phyloP scores from a whole-genome alignment of 2,888 invertebrate species.

The Dynastes hyllus region DNA sequence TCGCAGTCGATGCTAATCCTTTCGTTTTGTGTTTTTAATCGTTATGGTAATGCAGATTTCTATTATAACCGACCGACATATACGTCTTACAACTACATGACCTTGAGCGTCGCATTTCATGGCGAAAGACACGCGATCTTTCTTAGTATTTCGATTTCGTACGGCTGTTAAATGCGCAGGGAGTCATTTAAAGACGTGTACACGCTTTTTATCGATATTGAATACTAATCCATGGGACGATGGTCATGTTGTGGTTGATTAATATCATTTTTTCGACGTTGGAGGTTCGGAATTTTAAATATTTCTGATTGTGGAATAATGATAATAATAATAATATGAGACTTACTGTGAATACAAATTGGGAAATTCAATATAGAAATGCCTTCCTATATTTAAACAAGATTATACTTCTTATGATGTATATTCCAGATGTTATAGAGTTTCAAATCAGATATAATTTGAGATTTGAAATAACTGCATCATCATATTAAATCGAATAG shows the following conservation, averaged over 20 bases:
- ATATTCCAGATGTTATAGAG: too few relatives aligned
- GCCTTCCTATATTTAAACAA: too few relatives aligned
- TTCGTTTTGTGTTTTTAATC: conserved; percentile 11
- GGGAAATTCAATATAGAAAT: too few relatives aligned
- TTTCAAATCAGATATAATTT: too few relatives aligned
- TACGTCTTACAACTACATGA: background rate
- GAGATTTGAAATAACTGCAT: too few relatives aligned
- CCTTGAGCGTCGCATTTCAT: background rate
- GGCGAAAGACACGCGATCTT: conserved; percentile 12
- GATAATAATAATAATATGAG: background rate
- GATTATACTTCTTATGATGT: too few relatives aligned
- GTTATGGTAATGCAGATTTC: conserved; percentile 17
- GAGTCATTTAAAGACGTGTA: conserved; percentile 18
- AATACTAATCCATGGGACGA: conserved; percentile 16
- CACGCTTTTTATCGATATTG: conserved; percentile 15
- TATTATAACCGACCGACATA: background rate
- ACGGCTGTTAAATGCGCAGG: conserved; percentile 13
- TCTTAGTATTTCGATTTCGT: conserved; percentile 33
- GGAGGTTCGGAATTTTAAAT: conserved; percentile 30
- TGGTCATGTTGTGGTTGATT: background rate
- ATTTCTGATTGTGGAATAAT: conserved; percentile 18
- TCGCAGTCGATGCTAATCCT: conserved; percentile 28
- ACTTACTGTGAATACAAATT: too few relatives aligned
- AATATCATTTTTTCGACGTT: background rate
- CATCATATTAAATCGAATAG: too few relatives aligned